Base-by-base conservation (phyloP, 2,888 invertebrate genomes). In the Imbricaverruca yamaguchii region DNA sequence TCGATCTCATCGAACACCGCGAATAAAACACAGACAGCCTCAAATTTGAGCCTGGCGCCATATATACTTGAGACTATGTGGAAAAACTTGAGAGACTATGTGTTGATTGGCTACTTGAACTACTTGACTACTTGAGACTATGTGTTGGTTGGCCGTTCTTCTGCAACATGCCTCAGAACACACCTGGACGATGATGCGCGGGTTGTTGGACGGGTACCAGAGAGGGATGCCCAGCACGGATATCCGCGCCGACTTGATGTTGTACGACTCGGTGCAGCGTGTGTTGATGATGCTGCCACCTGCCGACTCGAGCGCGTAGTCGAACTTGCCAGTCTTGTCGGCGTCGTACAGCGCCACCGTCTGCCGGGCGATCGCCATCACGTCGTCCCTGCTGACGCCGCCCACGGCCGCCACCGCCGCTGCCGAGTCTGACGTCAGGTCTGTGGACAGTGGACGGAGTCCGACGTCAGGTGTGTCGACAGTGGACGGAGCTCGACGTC, bases 261-360 rank as follows among this genome's bases (percentile, higher is more conserved):
- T 87, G 85, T 88, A 90, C 9, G 89, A 89, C 88, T 97, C 95
- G 0, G 97, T 96, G 88, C 98, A 98, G 79, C 96, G 91, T 0
- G 93, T 95, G 81, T 93, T 94, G 74, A 95, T 87, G 81, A 96
- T 91, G 87, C 93, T 92, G 15, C 94, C 96, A 57, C 94, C 96
- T 85, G 95, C 94, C 78, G 96, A 93, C 88, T 98, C 98, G 86
- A 98, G 89, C 10, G 98, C 98, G 87, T 93, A 98, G 88, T 99
- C 99, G 1, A 96, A 94, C 83, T 93, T 87, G 3, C 95, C 98
- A 0, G 97, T 97, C 88, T 95, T 97, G 87, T 99, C 98, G 0
- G 98, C 97, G 87, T 97, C 97, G 86, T 97, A 98, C 12, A 87
- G 87, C 80, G 87, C 85, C 81, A 90, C 84, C 57, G 87, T 87